A percentile compares a stretch with the other conserved stretches of the same genome.
Conservation (phyloP, 2,888 invertebrate genomes). For the Linyphia triangularis region DNA sequence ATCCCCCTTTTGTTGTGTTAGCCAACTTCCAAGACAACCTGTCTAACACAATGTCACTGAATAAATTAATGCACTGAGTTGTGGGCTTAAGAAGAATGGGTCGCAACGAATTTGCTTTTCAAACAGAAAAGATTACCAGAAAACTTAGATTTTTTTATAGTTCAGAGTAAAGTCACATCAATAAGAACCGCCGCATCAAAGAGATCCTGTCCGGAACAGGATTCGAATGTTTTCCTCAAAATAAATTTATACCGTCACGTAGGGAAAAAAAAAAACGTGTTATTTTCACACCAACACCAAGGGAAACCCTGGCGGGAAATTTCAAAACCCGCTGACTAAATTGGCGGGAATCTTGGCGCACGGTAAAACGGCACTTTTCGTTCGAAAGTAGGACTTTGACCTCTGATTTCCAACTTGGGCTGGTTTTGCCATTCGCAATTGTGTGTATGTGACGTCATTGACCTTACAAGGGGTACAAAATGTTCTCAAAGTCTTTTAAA, state of each 20-base stretch:
- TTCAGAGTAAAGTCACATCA: not conserved
- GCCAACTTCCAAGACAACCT: too few relatives aligned
- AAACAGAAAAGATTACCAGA: too few relatives aligned
- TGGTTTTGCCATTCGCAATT: not conserved
- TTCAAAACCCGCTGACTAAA: not conserved
- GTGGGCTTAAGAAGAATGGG: too few relatives aligned
- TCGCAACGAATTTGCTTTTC: too few relatives aligned
- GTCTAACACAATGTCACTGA: too few relatives aligned
- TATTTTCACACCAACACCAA: conserved; percentile 2
- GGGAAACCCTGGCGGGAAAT: conserved; percentile 14
- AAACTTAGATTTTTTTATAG: too few relatives aligned
- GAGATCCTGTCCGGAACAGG: not conserved
- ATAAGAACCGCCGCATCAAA: not conserved
- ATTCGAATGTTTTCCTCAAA: conserved; percentile 1
- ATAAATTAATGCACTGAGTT: too few relatives aligned
- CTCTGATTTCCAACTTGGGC: conserved; percentile 13
- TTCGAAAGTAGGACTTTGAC: conserved; percentile 64
- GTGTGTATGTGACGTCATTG: conserved; percentile 43
- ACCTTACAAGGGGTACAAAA: conserved; percentile 21
- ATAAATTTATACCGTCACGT: conserved; percentile 19
- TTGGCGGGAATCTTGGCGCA: not conserved
- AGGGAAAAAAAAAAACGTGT: not conserved
- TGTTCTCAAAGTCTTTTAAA: not conserved
- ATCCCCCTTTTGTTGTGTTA: too few relatives aligned
- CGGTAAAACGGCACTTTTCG: conserved; percentile 20